Evolutionary conservation across 2,113 vertebrate genomes (phyloP).

Genomic region (Xiphophorus couchianus): DNA sequence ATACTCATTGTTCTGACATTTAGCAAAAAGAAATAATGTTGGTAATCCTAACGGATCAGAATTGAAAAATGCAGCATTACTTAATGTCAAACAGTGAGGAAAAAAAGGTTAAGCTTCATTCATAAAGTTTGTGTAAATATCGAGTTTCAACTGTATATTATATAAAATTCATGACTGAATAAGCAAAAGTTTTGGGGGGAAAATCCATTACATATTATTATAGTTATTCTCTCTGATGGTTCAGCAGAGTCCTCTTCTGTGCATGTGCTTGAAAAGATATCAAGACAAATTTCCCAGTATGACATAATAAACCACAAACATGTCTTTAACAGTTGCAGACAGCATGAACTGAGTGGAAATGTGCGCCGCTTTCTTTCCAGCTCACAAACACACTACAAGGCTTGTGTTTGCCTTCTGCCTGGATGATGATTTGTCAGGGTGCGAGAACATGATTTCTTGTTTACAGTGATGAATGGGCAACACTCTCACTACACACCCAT

Average conservation of each 20-base stretch:
- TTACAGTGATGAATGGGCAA: constrained; percentile 81
- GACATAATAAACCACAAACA: constrained; percentile 54
- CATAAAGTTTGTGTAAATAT: neutral
- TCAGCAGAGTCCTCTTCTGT: constrained; percentile 1
- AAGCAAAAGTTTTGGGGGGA: too few species aligned
- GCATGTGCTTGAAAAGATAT: constrained; percentile 28
- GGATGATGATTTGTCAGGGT: constrained; percentile 76
- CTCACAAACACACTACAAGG: constrained; percentile 34
- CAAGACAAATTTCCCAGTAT: constrained; percentile 40
- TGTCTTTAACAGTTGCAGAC: constrained; percentile 53
- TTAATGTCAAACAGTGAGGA: neutral
- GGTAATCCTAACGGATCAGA: too few species aligned
- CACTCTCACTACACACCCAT: constrained; percentile 54
- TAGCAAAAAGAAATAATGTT: too few species aligned
- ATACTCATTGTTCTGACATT: too few species aligned
- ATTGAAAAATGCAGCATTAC: neutral
- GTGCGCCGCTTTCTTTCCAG: constrained; percentile 47
- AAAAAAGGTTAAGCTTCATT: neutral
- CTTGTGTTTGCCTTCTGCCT: constrained; percentile 59
- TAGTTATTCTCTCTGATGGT: constrained; percentile 3
- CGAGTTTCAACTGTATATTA: neutral
- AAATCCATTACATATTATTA: neutral
- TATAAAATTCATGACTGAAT: neutral
- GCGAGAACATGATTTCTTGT: constrained; percentile 72
- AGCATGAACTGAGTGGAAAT: constrained; percentile 57